A percentile compares a stretch with the other conserved stretches of the same genome.
Evolutionary conservation across 2,888 invertebrate species (phyloP).

Genomic region (Incurvaria masculella): DNA sequence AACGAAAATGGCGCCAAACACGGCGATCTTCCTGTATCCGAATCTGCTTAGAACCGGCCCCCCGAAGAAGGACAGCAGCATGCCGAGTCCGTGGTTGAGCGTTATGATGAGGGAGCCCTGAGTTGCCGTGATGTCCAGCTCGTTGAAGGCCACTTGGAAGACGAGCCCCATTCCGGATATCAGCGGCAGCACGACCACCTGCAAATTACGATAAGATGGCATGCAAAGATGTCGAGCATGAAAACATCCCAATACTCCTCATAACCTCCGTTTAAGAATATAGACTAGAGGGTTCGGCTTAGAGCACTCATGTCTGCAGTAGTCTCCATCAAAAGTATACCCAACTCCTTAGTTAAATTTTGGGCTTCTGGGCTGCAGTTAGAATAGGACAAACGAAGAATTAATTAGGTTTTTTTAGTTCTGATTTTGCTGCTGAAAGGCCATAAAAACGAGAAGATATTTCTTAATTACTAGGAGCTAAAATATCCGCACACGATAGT

Average conservation of each 20-base stretch:
- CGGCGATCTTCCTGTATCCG: constrained; percentile 64
- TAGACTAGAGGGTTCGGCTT: constrained; percentile 5
- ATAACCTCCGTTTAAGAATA: constrained; percentile 7
- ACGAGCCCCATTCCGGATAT: constrained; percentile 65
- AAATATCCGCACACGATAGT: no score
- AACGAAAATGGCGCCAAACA: constrained; percentile 52
- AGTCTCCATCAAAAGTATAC: neutral
- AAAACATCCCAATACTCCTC: no score
- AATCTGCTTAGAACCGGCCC: constrained; percentile 60
- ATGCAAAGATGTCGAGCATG: no score
- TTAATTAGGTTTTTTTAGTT: no score
- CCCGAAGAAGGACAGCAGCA: constrained; percentile 63
- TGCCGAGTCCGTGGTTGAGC: constrained; percentile 64
- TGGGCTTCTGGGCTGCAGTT: no score
- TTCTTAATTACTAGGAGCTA: no score
- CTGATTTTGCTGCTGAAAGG: no score
- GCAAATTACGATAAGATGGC: no score
- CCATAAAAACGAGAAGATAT: no score
- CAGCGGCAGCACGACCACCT: constrained; percentile 55
- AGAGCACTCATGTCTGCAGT: neutral
- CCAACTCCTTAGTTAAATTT: no score
- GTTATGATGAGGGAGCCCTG: constrained; percentile 63
- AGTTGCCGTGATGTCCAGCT: constrained; percentile 55
- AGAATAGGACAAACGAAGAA: no score
- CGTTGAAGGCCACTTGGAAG: constrained; percentile 60